Base-by-base conservation (phyloP, 2,888 invertebrate species). In the Cremastinae sp. region DNA sequence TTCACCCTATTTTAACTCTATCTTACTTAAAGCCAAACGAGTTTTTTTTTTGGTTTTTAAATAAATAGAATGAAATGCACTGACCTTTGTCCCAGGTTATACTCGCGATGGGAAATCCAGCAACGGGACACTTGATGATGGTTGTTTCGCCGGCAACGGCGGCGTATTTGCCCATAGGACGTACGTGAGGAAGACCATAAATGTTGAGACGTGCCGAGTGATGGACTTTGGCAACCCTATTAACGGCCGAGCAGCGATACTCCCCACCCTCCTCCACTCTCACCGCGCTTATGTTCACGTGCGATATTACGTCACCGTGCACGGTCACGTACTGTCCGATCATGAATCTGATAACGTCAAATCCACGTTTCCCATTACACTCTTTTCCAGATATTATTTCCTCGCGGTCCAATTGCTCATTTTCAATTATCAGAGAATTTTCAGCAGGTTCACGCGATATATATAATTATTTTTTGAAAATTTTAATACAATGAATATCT, bases 251-350 rank as follows among this genome's bases (percentile, higher is more conserved):
- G 87, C 97, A 97, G 41, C 95, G 94, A 88, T 96, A 97, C 86
- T 96, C 96, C 22, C 97, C 97, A 74, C 97, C 96, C 90, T 97
- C 97, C 91, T 96, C 96, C 82, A 96, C 95, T 84, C 95, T 95
- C 78, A 96, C 94, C 79, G 95, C 93, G 84, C 96, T 96, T 86
- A 97, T 94, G 92, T 97, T 97, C 80, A 97, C 95, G 91, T 97
- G 96, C 87, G 96, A 96, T 89, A 97, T 96, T 78, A 97, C 97
- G 90, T 96, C 96, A 87, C 96, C 97, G 91, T 96, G 96, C 49
- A 96, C 93, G 16, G 96, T 97, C 80, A 97, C 96, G 91, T 97
- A 96, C 90, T 97, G 96, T 36, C 97, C 97, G 73, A 96, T 96
- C 85, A 97, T 93, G 90, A 96, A 96, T 86, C 97, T 95, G 85